Evolutionary conservation across 2,888 invertebrate genomes (phyloP).

Genomic region (Hesperia comma): DNA sequence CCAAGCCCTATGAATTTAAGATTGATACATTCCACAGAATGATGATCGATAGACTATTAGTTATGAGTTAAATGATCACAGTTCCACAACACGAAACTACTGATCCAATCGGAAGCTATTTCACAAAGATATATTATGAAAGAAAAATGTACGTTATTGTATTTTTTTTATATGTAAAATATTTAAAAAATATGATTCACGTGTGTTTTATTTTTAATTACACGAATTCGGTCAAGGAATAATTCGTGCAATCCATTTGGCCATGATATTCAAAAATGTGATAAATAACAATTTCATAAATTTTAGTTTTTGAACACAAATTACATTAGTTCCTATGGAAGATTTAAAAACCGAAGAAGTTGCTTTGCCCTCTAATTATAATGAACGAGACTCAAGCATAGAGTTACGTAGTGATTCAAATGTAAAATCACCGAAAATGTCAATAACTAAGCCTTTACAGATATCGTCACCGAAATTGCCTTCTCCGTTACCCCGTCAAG

Average conservation of each 20-base stretch:
- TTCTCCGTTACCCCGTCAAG: neutral
- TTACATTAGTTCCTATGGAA: conserved; percentile 44
- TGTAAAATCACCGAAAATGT: conserved; percentile 15
- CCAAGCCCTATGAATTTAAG: no score
- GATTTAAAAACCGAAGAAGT: conserved; percentile 38
- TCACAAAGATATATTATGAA: no score
- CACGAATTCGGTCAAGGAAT: neutral
- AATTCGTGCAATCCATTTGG: conserved; percentile 55
- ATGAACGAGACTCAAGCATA: conserved; percentile 39
- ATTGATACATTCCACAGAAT: no score
- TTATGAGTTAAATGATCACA: no score
- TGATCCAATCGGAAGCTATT: no score
- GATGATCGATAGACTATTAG: no score
- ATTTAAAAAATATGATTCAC: neutral
- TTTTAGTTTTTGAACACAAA: conserved; percentile 23
- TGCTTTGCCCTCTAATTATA: conserved; percentile 33
- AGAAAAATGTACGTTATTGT: no score
- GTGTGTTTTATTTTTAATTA: no score
- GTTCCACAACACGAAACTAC: no score
- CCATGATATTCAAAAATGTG: conserved; percentile 50
- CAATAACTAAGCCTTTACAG: conserved; percentile 10
- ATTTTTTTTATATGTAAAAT: conserved; percentile 8
- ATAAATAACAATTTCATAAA: conserved; percentile 20
- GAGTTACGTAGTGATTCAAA: conserved; percentile 38
- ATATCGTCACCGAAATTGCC: conserved; percentile 3